A percentile compares a stretch with the other conserved stretches of the same genome.
Conservation (phyloP, 2,797 vertebrate genomes). For the Lates japonicus region DNA sequence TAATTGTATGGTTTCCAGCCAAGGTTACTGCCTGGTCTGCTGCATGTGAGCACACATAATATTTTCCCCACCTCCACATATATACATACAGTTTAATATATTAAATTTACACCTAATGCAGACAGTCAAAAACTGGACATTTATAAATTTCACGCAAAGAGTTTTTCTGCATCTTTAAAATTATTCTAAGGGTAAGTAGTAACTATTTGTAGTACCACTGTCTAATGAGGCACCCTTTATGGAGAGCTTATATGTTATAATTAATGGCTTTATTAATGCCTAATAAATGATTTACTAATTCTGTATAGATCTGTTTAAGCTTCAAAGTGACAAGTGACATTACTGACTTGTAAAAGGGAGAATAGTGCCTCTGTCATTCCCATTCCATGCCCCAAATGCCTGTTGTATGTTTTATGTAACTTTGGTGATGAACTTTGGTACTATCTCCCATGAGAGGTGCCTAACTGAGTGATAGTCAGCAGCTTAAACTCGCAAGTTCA, state of each 20-base stretch:
- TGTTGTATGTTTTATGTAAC: too few relatives aligned
- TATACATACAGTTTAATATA: slow-evolving; percentile 6
- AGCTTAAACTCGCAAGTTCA: too few relatives aligned
- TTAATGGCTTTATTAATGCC: background rate
- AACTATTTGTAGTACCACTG: background rate
- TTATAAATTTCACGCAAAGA: background rate
- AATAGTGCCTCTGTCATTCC: too few relatives aligned
- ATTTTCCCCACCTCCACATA: slow-evolving; percentile 30
- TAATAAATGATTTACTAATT: background rate
- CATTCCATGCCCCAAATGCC: too few relatives aligned
- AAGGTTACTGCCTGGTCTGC: slow-evolving; percentile 39
- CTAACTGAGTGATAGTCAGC: too few relatives aligned
- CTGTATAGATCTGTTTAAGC: background rate
- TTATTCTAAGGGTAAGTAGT: background rate
- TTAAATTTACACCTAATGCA: background rate
- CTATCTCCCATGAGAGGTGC: too few relatives aligned
- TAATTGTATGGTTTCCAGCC: slow-evolving; percentile 58
- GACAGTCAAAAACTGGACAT: background rate
- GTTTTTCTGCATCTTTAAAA: background rate
- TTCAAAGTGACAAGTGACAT: background rate
- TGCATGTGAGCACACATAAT: slow-evolving; percentile 16
- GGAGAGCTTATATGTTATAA: background rate
- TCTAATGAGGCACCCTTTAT: background rate
- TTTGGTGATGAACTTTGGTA: too few relatives aligned
- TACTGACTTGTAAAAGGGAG: too few relatives aligned